Conservation (phyloP, 2,797 vertebrate genomes). For the Ctenosaura bakeri region DNA sequence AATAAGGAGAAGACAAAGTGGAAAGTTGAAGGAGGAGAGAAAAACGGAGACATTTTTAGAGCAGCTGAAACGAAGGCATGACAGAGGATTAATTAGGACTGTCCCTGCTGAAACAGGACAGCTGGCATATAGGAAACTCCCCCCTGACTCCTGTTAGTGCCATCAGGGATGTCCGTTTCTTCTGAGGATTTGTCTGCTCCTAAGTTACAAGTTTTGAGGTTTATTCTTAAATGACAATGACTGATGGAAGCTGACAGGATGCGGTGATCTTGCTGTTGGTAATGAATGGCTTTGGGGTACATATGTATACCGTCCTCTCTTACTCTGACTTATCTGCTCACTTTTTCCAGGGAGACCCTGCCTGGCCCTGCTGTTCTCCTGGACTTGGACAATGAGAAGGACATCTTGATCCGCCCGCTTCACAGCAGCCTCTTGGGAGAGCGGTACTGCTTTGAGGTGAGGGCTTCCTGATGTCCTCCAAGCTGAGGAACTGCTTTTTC, state of each 20-base stretch:
- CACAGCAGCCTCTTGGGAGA: slow-evolving; percentile 93
- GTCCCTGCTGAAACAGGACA: too few species aligned
- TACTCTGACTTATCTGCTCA: neutral
- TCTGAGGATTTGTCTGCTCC: neutral
- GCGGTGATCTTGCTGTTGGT: neutral
- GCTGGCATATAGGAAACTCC: too few species aligned
- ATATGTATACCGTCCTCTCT: neutral
- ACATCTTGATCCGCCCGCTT: slow-evolving; percentile 88
- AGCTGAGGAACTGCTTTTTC: neutral
- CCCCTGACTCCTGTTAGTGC: too few species aligned
- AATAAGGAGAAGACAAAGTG: too few species aligned
- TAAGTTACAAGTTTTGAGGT: neutral
- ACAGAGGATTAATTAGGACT: too few species aligned
- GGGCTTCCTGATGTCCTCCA: neutral
- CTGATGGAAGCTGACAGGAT: neutral
- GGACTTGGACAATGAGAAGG: slow-evolving; percentile 87
- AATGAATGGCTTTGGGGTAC: neutral
- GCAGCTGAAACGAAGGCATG: too few species aligned
- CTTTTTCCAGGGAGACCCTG: slow-evolving; percentile 7
- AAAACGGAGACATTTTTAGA: too few species aligned
- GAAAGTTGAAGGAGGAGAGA: too few species aligned
- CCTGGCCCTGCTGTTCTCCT: slow-evolving; percentile 57
- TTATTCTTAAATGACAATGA: neutral
- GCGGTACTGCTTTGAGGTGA: slow-evolving; percentile 94
- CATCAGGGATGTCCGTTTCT: too few species aligned